Percentiles rank a stretch among this genome's conserved stretches.
Evolutionary conservation across 2,797 vertebrate species (phyloP).

Genomic region (Delichon dasypus): DNA sequence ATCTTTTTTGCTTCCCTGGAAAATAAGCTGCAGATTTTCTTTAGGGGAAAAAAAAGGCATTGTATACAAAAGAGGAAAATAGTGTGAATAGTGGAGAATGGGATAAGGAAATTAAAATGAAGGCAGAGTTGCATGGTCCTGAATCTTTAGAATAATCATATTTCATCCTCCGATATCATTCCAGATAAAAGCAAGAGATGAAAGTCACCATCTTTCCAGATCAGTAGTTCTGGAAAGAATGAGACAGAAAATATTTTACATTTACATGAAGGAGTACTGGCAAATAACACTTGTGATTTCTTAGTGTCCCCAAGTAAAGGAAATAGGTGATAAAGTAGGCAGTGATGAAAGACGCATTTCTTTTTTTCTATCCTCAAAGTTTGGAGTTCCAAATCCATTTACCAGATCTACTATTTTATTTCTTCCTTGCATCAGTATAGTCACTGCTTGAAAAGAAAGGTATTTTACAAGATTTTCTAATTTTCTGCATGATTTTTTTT

Average conservation of each 20-base stretch:
- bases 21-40: background rate
- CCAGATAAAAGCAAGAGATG: background rate
- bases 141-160: background rate
- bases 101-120: background rate
- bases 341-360: background rate
- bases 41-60: background rate
- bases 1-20: background rate
- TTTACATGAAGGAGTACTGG: background rate
- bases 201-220: background rate
- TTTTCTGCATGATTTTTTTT: background rate
- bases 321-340: background rate
- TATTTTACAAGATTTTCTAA: background rate
- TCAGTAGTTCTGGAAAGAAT: background rate
- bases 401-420: background rate
- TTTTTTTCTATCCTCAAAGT: background rate
- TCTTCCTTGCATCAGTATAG: background rate
- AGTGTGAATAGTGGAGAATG: background rate
- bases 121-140: background rate
- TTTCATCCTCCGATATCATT: background rate
- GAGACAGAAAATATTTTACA: background rate
- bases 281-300: background rate
- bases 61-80: background rate
- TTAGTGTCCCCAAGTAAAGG: background rate
- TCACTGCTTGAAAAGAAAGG: background rate
- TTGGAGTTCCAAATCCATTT: background rate